Percentiles rank a stretch among this genome's conserved stretches.
phyloP scores from a whole-genome alignment of 2,113 vertebrate genomes.

The Mormyrus iriodes region DNA sequence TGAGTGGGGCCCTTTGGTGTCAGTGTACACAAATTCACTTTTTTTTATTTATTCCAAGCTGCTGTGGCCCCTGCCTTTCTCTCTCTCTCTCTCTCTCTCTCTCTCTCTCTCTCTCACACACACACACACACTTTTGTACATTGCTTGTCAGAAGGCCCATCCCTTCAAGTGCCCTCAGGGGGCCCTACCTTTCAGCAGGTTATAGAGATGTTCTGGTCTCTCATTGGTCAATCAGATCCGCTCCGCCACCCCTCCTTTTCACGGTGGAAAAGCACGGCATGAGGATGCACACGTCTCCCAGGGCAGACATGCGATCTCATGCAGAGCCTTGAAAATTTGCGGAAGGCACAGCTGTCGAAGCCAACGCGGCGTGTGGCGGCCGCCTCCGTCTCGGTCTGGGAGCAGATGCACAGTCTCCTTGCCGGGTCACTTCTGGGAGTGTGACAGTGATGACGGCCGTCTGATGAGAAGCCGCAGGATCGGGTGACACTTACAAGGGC shows the following conservation, averaged over 20 bases:
- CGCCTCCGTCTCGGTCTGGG: background rate
- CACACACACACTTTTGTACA: background rate
- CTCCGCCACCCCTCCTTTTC: background rate
- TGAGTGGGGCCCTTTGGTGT: background rate
- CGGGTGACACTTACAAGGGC: background rate
- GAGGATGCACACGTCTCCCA: background rate
- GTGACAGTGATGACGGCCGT: background rate
- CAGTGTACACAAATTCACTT: background rate
- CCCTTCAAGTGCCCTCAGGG: background rate
- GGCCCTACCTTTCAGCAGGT: background rate
- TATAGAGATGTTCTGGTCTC: background rate
- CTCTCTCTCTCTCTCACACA: too few relatives aligned
- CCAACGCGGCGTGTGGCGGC: background rate
- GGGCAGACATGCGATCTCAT: background rate
- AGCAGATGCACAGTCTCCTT: background rate
- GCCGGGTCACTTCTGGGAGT: background rate
- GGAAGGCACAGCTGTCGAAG: background rate
- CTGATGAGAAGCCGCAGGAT: background rate
- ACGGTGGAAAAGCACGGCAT: background rate
- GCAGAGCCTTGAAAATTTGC: background rate
- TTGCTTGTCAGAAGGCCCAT: background rate
- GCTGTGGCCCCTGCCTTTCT: background rate
- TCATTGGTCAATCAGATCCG: background rate
- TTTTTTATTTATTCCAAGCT: background rate
- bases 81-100: too few relatives aligned